Evolutionary conservation across 1,140 invertebrate species (phyloP).

Genomic region (Eupristina koningsbergeri): DNA sequence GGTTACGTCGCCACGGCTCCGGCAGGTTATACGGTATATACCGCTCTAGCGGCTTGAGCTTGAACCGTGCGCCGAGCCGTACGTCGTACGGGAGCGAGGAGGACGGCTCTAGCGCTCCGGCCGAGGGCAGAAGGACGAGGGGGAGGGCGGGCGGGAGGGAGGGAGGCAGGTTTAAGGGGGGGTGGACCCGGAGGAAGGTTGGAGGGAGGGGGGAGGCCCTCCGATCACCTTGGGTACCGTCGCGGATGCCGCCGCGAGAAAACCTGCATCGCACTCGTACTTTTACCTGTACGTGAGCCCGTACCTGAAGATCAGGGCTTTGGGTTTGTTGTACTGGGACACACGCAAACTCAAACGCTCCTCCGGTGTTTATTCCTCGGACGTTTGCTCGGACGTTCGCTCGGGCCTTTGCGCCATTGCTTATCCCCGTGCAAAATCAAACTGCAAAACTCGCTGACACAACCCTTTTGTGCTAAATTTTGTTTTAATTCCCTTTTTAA

Average conservation of each 20-base stretch:
- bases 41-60: conserved; percentile 51
- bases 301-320: neutral
- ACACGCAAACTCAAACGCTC: no score
- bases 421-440: neutral
- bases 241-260: conserved; percentile 15
- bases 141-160: neutral
- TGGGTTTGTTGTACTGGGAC: no score
- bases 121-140: neutral
- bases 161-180: neutral
- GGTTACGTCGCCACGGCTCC: conserved; percentile 51
- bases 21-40: conserved; percentile 36
- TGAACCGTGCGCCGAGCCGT: conserved; percentile 35
- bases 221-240: conserved; percentile 12
- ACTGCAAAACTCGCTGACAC: no score
- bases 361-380: neutral
- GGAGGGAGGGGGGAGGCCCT: neutral
- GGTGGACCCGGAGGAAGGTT: neutral
- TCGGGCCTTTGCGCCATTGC: neutral
- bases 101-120: neutral
- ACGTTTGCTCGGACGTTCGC: no score
- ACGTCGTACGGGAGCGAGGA: neutral
- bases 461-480: no score
- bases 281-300: neutral
- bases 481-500: neutral
- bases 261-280: neutral